phyloP scores from a whole-genome alignment of 2,113 vertebrate genomes.

The Zootoca vivipara region DNA sequence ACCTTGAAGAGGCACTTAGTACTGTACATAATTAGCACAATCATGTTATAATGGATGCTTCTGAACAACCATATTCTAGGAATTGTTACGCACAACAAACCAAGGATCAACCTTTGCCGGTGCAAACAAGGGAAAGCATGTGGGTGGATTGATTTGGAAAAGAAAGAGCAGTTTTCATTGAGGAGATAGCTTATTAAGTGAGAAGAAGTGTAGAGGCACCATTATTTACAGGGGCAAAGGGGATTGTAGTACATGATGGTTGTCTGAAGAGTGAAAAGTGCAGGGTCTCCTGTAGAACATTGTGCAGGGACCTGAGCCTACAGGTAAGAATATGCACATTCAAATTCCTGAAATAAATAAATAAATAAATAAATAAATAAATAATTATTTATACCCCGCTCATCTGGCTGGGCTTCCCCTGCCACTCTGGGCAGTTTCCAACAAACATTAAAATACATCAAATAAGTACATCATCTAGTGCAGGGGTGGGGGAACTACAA shows the following conservation, averaged over 20 bases:
- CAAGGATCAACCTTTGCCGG: background rate
- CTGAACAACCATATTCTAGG: conserved; percentile 9
- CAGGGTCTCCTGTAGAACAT: background rate
- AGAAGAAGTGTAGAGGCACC: background rate
- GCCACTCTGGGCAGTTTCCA: too few relatives aligned
- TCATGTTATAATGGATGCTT: conserved; percentile 25
- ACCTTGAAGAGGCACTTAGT: conserved; percentile 10
- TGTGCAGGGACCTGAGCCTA: background rate
- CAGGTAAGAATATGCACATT: background rate
- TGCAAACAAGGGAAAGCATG: background rate
- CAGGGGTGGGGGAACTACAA: background rate
- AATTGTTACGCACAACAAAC: background rate
- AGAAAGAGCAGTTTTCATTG: background rate
- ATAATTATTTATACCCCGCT: too few relatives aligned
- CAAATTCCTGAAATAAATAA: background rate
- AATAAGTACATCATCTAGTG: background rate
- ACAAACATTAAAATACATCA: too few relatives aligned
- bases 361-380: too few relatives aligned
- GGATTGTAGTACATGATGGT: background rate
- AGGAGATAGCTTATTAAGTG: background rate
- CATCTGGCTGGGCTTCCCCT: too few relatives aligned
- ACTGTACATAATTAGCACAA: conserved; percentile 22
- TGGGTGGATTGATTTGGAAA: background rate
- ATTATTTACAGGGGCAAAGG: background rate
- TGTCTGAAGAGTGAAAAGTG: background rate